A percentile compares a stretch with the other conserved stretches of the same genome.
These are phyloP conservation scores for Syngnathus typhle DNA, from an alignment of 2,113 vertebrate species.

Conservation along the genomic window DNA sequence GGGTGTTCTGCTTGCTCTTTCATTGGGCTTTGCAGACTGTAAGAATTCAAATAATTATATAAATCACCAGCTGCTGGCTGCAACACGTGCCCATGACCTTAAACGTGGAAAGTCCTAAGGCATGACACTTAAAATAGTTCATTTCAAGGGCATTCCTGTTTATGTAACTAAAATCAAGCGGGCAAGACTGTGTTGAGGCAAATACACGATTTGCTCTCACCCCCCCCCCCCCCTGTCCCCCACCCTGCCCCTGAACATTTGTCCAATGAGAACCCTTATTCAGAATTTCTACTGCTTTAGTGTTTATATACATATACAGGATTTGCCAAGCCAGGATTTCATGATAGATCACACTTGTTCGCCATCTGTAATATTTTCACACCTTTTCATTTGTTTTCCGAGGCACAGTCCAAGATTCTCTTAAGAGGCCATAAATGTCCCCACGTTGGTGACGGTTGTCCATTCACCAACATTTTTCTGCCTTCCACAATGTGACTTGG, in stretches of 20 bases:
- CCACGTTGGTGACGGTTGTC: neutral
- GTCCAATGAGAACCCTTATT: neutral
- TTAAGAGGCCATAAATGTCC: neutral
- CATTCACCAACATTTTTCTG: neutral
- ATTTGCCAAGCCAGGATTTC: neutral
- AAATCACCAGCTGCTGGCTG: neutral
- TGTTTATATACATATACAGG: too few species aligned
- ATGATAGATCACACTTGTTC: neutral
- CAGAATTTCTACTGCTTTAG: neutral
- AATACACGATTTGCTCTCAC: neutral
- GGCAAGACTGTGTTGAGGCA: neutral
- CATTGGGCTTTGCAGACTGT: neutral
- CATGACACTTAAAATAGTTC: neutral
- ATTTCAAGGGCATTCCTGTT: conserved; percentile 5
- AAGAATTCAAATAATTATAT: neutral
- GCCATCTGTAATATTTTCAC: neutral
- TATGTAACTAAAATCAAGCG: conserved; percentile 2
- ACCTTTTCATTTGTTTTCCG: neutral
- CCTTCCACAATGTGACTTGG: neutral
- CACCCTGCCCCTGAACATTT: neutral
- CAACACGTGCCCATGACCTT: neutral
- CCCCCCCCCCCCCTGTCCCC: too few species aligned
- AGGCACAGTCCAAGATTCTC: neutral
- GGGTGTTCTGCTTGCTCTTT: neutral
- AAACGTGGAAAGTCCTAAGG: neutral